Base-by-base conservation (phyloP, 2,888 invertebrate species). In the Dilophus febrilis region DNA sequence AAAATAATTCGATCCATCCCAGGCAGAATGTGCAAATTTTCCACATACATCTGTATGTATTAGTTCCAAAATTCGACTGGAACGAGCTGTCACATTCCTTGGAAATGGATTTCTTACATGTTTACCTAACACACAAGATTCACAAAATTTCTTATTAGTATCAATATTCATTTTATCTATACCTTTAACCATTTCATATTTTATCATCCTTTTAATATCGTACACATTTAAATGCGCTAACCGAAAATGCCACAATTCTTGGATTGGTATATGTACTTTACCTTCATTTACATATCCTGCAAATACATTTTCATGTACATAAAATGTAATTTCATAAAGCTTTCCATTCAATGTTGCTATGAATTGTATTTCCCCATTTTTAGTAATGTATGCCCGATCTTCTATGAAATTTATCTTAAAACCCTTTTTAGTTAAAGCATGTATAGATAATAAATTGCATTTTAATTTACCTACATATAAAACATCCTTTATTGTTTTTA, bases 41-140 rank as follows among this genome's bases (percentile, higher is more conserved):
- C 38, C 31, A 41, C 29, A 32, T 11, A 31, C 38, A n/a, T 38
- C 38, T 2, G 33, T 38, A 13, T 33, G 33, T 7, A 38, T 38
- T 13, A 40, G 6, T 16, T 40, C 36, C 30, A 29, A 27, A 11
- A 36, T 13, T 14, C 40, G 28, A 27, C 4, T 18, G 12, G 40
- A 40, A 35, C 33, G 22, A 8, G 11, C 16, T 13, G 14, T 14
- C 1, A 10, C 7, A 11, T 12, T 3, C n/a, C 32, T 33, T 4
- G 13, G 3, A 12, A 38, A 38, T 11, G 38, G 38, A 22, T 17
- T 7, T 16, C 32, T 32, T n/a, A 10, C 35, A 12, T 42, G 35
- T 31, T 35, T 42, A 7, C 38, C 38, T 16, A 35, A 3, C 3
- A 38, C 26, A 35, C 38, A 35, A 10, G 38, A 16, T 17, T 38